Evolutionary conservation across 2,797 vertebrate genomes (phyloP).

Genomic region (Pangasius larnaudii): DNA sequence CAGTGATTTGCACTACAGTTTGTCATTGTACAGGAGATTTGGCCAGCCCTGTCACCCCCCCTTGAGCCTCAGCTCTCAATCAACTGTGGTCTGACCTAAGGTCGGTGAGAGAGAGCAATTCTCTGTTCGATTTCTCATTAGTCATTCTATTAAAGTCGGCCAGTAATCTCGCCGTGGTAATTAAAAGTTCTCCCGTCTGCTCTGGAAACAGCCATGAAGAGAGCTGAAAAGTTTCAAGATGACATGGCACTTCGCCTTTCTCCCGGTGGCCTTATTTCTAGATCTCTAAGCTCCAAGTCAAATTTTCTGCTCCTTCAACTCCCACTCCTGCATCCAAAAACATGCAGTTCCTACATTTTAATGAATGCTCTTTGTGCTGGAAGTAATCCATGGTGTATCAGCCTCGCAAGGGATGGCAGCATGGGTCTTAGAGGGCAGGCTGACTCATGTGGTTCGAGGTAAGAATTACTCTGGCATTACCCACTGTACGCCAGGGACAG

Average conservation of each 20-base stretch:
- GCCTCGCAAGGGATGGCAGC: conserved; percentile 9
- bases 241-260: conserved; percentile 32
- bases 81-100: conserved; percentile 12
- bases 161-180: conserved; percentile 58
- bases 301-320: conserved; percentile 42
- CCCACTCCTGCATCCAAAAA: conserved; percentile 32
- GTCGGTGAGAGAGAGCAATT: conserved; percentile 42
- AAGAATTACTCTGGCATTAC: conserved; percentile 5
- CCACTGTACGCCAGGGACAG: neutral
- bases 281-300: conserved; percentile 36
- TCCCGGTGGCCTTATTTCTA: conserved; percentile 40
- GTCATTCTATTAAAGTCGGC: conserved; percentile 60
- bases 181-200: conserved; percentile 68
- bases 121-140: conserved; percentile 66
- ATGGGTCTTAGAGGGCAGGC: conserved; percentile 28
- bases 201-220: conserved; percentile 54
- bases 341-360: conserved; percentile 44
- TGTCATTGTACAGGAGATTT: neutral
- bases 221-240: conserved; percentile 61
- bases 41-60: neutral
- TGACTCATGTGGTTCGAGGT: conserved; percentile 36
- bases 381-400: conserved; percentile 49
- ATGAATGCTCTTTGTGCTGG: conserved; percentile 54
- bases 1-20: conserved; percentile 3
- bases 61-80: conserved; percentile 24